These are phyloP conservation scores for Gadopsis marmoratus DNA, from an alignment of 2,797 vertebrate genomes.

Conservation along the genomic window DNA sequence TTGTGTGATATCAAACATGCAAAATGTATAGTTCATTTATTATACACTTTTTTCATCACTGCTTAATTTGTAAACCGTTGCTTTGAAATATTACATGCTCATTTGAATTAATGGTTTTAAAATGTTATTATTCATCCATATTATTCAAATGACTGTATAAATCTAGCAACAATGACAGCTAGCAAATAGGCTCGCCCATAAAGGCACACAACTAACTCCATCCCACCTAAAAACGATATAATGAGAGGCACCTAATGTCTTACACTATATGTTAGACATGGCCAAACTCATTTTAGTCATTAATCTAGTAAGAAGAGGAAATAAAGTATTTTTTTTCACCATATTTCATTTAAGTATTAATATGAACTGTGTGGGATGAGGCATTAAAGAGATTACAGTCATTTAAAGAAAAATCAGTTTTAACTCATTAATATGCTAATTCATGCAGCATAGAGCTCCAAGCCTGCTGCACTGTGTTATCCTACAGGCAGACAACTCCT, in stretches of 20 bases:
- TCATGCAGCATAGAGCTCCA: conserved; percentile 44
- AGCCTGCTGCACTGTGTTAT: conserved; percentile 32
- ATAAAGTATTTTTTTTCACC: neutral
- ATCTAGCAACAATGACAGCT: neutral
- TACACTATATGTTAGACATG: neutral
- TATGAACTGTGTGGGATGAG: neutral
- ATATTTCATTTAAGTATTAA: conserved; percentile 16
- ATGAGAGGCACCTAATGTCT: neutral
- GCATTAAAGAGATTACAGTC: conserved; percentile 1
- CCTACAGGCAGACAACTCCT: conserved; percentile 16
- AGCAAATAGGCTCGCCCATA: neutral
- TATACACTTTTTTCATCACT: neutral
- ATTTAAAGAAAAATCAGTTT: conserved; percentile 42
- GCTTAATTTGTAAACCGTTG: neutral
- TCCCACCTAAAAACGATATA: neutral
- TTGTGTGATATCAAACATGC: neutral
- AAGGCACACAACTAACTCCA: neutral
- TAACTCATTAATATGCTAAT: conserved; percentile 43
- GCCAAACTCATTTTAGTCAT: neutral
- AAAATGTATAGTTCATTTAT: neutral
- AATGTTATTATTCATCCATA: neutral
- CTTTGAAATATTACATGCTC: conserved; percentile 1
- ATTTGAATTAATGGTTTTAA: neutral
- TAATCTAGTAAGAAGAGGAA: neutral
- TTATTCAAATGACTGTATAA: neutral